Evolutionary conservation across 2,888 invertebrate genomes (phyloP).

Genomic region (Idaea biselata): DNA sequence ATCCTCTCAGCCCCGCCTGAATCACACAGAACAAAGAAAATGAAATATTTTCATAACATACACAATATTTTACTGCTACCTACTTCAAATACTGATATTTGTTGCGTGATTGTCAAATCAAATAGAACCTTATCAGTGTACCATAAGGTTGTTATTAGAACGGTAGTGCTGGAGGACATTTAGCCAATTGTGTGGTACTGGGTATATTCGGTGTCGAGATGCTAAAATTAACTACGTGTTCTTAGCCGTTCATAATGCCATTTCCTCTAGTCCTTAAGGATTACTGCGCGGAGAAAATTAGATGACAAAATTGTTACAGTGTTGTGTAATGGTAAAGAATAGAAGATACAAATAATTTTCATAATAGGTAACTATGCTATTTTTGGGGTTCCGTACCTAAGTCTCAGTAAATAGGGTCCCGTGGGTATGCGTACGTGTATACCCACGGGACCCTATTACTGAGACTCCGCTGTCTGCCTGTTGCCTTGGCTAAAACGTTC

Average conservation of each 20-base stretch:
- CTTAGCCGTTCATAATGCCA: neutral
- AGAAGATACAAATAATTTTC: too few species aligned
- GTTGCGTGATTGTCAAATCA: constrained; percentile 10
- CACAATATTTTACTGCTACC: constrained; percentile 21
- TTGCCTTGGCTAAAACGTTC: too few species aligned
- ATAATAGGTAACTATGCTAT: too few species aligned
- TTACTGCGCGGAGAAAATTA: neutral
- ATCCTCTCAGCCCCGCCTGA: neutral
- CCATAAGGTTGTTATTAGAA: constrained; percentile 14
- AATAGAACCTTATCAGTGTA: constrained; percentile 7
- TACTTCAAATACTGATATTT: constrained; percentile 22
- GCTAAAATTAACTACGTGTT: constrained; percentile 23
- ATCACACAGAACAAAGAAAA: constrained; percentile 20
- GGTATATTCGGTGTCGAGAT: constrained; percentile 18
- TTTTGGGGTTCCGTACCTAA: too few species aligned
- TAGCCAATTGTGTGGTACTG: constrained; percentile 16
- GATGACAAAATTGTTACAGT: neutral
- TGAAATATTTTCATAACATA: constrained; percentile 24
- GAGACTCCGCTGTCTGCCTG: too few species aligned
- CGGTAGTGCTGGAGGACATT: constrained; percentile 19
- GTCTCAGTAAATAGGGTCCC: too few species aligned
- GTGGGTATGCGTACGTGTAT: too few species aligned
- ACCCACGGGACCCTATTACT: too few species aligned
- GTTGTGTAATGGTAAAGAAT: too few species aligned
- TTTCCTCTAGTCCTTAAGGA: constrained; percentile 1